phyloP scores from a whole-genome alignment of 2,888 invertebrate genomes.

The Caenorhabditis macrosperma region DNA sequence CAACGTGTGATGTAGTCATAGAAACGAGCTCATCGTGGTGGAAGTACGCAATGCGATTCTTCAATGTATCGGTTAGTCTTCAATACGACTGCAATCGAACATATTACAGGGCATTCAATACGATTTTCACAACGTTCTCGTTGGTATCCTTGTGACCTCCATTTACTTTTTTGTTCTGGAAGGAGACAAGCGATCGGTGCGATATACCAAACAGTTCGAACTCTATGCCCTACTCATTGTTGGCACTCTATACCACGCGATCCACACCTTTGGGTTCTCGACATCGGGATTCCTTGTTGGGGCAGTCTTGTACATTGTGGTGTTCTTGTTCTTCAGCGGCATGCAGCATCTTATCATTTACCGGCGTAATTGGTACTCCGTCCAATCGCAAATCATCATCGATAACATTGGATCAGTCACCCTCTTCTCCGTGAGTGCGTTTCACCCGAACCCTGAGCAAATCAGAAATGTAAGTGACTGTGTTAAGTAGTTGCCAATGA shows the following conservation, averaged over 20 bases:
- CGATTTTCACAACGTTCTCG: neutral
- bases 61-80: no score
- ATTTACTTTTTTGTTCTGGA: neutral
- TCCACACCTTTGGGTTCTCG: neutral
- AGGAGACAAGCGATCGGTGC: neutral
- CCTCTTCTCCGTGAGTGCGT: no score
- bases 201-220: neutral
- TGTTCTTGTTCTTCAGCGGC: neutral
- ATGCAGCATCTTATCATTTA: neutral
- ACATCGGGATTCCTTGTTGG: neutral
- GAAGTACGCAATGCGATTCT: neutral
- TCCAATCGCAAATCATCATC: no score
- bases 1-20: neutral
- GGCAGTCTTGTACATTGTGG: neutral
- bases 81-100: no score
- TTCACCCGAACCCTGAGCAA: no score
- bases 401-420: no score
- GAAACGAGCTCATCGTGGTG: slow-evolving; percentile 8
- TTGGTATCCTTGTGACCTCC: neutral
- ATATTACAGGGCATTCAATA: no score
- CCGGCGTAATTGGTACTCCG: no score
- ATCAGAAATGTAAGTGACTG: no score
- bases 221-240: neutral
- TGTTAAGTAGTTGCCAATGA: no score
- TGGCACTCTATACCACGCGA: neutral